phyloP scores from a whole-genome alignment of 1,140 invertebrate species.

The Mycetomoellerius zeteki region DNA sequence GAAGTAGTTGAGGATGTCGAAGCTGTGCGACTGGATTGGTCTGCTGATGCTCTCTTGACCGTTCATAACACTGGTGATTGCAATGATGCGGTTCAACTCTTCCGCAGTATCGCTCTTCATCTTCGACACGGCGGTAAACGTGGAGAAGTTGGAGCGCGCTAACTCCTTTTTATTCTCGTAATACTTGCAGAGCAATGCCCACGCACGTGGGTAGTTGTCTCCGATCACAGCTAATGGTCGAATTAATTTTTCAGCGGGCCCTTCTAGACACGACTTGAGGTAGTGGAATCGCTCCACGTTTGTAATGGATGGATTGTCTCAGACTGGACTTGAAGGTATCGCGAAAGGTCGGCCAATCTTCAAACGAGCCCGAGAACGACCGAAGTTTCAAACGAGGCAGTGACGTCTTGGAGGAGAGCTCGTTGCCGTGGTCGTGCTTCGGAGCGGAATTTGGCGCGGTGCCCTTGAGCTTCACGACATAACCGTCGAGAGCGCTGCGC shows the following conservation, averaged over 20 bases:
- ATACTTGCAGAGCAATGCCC: not conserved
- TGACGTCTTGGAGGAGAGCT: not conserved
- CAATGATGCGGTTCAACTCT: not conserved
- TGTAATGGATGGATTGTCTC: not conserved
- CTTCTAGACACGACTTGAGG: not conserved
- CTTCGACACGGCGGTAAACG: not conserved
- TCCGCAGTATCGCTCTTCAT: not conserved
- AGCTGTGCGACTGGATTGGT: not conserved
- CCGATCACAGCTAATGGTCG: not conserved
- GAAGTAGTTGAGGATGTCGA: not conserved
- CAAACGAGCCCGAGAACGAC: not conserved
- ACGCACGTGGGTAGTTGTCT: not conserved
- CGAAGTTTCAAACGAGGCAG: not conserved
- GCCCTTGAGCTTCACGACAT: not conserved
- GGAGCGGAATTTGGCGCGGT: not conserved
- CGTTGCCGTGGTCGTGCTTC: rapidly evolving
- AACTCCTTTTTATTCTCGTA: not conserved
- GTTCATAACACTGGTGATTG: not conserved
- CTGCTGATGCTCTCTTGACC: not conserved
- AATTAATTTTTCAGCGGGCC: not conserved
- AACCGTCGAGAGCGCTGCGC: not conserved
- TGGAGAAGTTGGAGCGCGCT: not conserved
- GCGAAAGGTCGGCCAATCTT: not conserved
- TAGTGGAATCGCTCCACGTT: not conserved
- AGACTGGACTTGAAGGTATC: not conserved